phyloP scores from a whole-genome alignment of 2,113 vertebrate genomes.

The Amazona vittata region DNA sequence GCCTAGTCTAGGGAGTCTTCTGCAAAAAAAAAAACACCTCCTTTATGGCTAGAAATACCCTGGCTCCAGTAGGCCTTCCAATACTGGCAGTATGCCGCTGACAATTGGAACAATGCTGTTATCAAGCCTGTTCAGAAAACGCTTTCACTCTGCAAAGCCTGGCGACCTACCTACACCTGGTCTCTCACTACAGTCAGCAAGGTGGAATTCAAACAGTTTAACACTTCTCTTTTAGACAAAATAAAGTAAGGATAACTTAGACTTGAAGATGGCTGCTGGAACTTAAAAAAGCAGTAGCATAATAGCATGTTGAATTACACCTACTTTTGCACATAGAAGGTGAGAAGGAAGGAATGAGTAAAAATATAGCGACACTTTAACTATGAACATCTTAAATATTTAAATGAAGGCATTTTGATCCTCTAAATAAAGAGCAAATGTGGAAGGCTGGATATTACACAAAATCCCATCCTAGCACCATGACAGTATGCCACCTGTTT shows the following conservation, averaged over 20 bases:
- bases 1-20: background rate
- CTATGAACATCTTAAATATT: background rate
- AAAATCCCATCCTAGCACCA: background rate
- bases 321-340: background rate
- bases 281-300: background rate
- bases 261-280: background rate
- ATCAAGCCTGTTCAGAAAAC: background rate
- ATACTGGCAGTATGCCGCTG: background rate
- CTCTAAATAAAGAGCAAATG: background rate
- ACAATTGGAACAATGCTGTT: background rate
- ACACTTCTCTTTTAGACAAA: background rate
- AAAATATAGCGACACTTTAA: background rate
- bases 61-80: background rate
- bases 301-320: background rate
- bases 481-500: background rate
- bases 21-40: background rate
- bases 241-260: background rate
- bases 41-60: background rate
- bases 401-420: background rate
- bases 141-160: background rate
- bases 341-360: background rate
- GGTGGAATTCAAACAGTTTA: background rate
- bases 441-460: background rate
- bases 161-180: background rate
- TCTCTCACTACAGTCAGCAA: background rate